Conservation (phyloP, 2,888 invertebrate species). For the Morpho deidamia region DNA sequence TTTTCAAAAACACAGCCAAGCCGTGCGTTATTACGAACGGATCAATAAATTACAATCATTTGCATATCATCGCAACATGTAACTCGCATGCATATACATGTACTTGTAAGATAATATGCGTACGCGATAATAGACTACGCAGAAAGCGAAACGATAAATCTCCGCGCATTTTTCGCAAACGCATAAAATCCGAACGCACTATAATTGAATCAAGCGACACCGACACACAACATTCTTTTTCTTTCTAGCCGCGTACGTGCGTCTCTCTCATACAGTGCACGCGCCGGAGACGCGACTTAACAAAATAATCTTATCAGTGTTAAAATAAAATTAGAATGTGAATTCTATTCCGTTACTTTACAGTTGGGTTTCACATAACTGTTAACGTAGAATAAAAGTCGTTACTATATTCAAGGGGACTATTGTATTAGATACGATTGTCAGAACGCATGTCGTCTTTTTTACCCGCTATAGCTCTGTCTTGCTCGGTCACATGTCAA, state of each 20-base stretch:
- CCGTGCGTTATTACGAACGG: conserved; percentile 27
- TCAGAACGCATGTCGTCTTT: conserved; percentile 43
- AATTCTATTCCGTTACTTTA: conserved; percentile 25
- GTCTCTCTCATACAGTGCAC: conserved; percentile 57
- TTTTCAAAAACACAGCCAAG: conserved; percentile 24
- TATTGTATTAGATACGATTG: conserved; percentile 69
- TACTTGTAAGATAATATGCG: conserved; percentile 20
- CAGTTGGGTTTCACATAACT: conserved; percentile 27
- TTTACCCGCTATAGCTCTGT: conserved; percentile 50
- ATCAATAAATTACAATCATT: conserved; percentile 36
- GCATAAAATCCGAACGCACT: conserved; percentile 70
- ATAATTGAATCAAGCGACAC: conserved; percentile 56
- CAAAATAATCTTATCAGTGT: conserved; percentile 18
- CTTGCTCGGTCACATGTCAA: conserved; percentile 61
- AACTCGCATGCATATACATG: conserved; percentile 23
- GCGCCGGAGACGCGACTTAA: conserved; percentile 36
- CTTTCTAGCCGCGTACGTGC: conserved; percentile 39
- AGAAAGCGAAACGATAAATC: conserved; percentile 67
- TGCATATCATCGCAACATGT: conserved; percentile 33
- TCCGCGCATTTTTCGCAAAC: conserved; percentile 70
- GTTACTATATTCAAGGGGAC: conserved; percentile 33
- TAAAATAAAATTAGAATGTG: conserved; percentile 20
- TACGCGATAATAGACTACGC: conserved; percentile 56
- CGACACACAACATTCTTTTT: conserved; percentile 37
- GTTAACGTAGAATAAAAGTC: conserved; percentile 23